These are phyloP conservation scores for Caenorhabditis virilis DNA, from an alignment of 2,888 invertebrate genomes.

Conservation along the genomic window DNA sequence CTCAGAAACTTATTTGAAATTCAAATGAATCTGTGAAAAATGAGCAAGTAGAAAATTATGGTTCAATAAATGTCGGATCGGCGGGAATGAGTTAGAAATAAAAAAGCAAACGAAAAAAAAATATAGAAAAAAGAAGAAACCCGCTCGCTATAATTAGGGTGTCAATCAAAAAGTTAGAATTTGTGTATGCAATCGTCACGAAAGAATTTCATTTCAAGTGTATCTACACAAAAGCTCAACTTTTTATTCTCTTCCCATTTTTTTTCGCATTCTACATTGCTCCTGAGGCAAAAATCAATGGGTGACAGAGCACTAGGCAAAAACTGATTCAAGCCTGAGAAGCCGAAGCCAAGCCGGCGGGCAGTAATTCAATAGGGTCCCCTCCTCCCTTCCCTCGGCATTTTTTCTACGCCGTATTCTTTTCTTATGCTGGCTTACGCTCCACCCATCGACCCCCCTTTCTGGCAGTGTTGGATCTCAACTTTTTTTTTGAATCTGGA, in stretches of 20 bases:
- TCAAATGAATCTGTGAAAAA: neutral
- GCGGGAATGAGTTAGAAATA: neutral
- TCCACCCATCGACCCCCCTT: too few relatives aligned
- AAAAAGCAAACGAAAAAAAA: neutral
- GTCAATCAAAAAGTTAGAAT: neutral
- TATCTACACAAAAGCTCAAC: neutral
- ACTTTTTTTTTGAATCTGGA: too few relatives aligned
- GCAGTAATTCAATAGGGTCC: conserved; percentile 30
- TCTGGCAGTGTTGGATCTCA: too few relatives aligned
- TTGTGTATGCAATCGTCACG: too few relatives aligned
- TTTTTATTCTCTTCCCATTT: neutral
- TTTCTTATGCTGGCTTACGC: too few relatives aligned
- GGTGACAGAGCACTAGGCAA: too few relatives aligned
- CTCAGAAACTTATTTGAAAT: neutral
- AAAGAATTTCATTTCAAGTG: too few relatives aligned
- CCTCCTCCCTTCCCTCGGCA: too few relatives aligned
- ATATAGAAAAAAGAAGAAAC: neutral
- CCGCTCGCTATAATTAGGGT: neutral
- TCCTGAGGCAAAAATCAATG: too few relatives aligned
- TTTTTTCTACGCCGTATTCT: too few relatives aligned
- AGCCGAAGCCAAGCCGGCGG: conserved; percentile 8
- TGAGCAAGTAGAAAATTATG: neutral
- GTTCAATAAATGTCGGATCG: neutral
- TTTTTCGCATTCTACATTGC: neutral
- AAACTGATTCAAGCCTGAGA: too few relatives aligned